Conservation (phyloP, 2,888 invertebrate genomes). For the Apamea crenata region DNA sequence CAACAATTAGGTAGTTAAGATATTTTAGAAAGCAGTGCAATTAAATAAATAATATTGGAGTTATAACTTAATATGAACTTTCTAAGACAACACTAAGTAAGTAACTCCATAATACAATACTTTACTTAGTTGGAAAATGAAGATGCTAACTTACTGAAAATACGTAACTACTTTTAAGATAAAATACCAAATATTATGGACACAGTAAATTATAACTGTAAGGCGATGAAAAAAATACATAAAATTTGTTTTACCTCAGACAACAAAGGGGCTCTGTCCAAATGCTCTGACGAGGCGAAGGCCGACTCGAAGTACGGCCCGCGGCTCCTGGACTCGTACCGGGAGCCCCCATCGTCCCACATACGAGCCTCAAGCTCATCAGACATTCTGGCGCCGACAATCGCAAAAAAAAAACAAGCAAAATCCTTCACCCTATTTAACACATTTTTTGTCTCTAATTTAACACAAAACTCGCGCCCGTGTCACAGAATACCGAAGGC, state of each 20-base stretch:
- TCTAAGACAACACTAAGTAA: constrained; percentile 11
- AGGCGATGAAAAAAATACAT: constrained; percentile 27
- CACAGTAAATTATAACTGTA: constrained; percentile 7
- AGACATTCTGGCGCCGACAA: constrained; percentile 88
- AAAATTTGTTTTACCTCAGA: constrained; percentile 80
- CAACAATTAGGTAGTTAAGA: not conserved
- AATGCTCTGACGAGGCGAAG: constrained; percentile 86
- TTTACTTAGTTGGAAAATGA: not conserved
- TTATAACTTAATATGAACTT: constrained; percentile 6
- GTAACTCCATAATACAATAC: not conserved
- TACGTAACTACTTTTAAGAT: not conserved
- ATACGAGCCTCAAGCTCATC: constrained; percentile 88
- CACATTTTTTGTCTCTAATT: constrained; percentile 65
- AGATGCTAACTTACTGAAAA: not conserved
- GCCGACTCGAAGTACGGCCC: constrained; percentile 85
- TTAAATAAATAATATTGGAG: not conserved
- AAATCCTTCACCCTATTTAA: constrained; percentile 66
- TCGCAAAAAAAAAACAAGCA: constrained; percentile 64
- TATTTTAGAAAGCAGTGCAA: constrained; percentile 9
- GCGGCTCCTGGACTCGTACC: constrained; percentile 82
- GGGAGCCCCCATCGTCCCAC: constrained; percentile 87
- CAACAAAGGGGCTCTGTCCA: constrained; percentile 86
- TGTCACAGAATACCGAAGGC: constrained; percentile 30
- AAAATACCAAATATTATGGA: constrained; percentile 14
- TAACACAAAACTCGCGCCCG: constrained; percentile 47